Base-by-base conservation (phyloP, 2,113 vertebrate genomes). In the Petaurus breviceps region DNA sequence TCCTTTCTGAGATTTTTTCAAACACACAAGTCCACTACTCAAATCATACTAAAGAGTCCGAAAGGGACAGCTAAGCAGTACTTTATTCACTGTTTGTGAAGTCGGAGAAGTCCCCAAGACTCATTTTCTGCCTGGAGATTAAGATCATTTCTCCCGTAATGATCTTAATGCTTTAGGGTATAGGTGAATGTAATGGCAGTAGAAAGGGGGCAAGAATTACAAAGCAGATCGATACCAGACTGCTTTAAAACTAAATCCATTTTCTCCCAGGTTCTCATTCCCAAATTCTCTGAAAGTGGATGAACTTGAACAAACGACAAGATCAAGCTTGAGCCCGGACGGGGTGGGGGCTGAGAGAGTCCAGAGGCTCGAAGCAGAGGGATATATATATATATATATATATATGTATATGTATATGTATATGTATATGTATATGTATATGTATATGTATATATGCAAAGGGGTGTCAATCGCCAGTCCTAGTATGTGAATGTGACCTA, bases 161-260 rank as follows among this genome's bases (percentile, higher is more conserved):
- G 97, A 97, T 96, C 92, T 90, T 93, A 91, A 92, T 94, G 92
- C 96, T 95, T 95, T 96, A 94, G 96, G 93, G 96, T 54, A 93
- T 93, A 96, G 97, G 96, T 97, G 96, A 97, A 96, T 92, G 91
- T 51, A 95, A 49, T 43, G 57, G 93, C 24, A 49, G 94, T 96
- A 95, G 92, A 96, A 93, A 52, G 90, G 61, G 91, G 96, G 94
- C 92, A 89, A 52, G 95, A 94, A 96, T 95, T 49, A 61, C 95
- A n/a, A 57, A 92, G 50, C 37, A 26, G 47, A 95, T 97, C 89
- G 95, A 95, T 96, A 61, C 54, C 53, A 96, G 93, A 84, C 94
- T 95, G 95, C 92, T 95, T 98, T 97, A 97, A 96, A 97, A 94
- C 94, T 90, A 97, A 98, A 96, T 94, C 96, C 94, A 52, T 93